These are phyloP conservation scores for Ypsolopha sequella DNA, from an alignment of 2,888 invertebrate genomes.

Conservation along the genomic window DNA sequence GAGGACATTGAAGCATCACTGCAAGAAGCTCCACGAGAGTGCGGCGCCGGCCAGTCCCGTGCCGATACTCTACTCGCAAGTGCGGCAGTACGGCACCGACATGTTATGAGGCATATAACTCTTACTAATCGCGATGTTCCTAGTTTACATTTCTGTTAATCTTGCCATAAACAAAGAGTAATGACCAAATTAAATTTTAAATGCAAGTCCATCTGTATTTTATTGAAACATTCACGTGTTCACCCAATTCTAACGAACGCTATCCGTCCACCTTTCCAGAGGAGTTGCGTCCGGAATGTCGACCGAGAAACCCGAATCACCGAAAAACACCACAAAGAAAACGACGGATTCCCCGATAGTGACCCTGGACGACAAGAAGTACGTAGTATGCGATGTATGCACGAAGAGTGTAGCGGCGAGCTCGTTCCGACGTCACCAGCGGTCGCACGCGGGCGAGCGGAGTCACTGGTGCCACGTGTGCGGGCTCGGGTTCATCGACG, in stretches of 20 bases:
- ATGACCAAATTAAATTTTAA: neutral
- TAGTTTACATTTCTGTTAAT: neutral
- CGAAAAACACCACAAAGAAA: neutral
- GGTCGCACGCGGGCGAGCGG: conserved; percentile 47
- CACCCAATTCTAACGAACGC: neutral
- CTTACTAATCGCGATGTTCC: neutral
- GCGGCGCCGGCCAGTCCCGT: conserved; percentile 48
- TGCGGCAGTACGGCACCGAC: neutral
- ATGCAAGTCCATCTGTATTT: neutral
- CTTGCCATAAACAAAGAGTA: neutral
- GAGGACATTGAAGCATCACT: conserved; percentile 49
- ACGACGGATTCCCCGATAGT: neutral
- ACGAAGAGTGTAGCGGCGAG: conserved; percentile 25
- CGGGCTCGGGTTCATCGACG: conserved; percentile 58
- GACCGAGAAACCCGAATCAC: neutral
- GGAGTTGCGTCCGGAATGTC: neutral
- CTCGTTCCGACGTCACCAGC: conserved; percentile 55
- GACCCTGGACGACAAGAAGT: conserved; percentile 18
- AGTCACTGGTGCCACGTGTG: conserved; percentile 64
- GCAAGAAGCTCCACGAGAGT: conserved; percentile 69
- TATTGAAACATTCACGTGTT: neutral
- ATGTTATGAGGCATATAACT: neutral
- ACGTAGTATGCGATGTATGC: conserved; percentile 45
- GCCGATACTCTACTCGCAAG: neutral
- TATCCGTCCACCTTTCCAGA: neutral